Evolutionary conservation across 2,888 invertebrate genomes (phyloP).

Genomic region (Eulithis testata): DNA sequence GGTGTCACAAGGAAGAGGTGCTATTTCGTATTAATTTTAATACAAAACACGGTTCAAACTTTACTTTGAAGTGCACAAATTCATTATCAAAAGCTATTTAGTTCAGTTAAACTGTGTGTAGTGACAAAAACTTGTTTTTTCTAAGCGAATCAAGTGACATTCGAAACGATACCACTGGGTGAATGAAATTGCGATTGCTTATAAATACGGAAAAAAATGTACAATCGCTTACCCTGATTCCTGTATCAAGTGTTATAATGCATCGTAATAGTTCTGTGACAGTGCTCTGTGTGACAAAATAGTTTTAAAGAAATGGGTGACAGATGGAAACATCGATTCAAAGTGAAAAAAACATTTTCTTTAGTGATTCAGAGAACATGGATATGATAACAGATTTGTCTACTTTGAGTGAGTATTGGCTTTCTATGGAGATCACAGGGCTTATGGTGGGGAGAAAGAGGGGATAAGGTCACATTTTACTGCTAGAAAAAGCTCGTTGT

Average conservation of each 20-base stretch:
- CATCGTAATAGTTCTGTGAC: slow-evolving; percentile 36
- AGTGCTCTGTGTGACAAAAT: slow-evolving; percentile 48
- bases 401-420: slow-evolving; percentile 71
- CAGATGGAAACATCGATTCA: slow-evolving; percentile 75
- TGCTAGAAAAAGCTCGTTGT: slow-evolving; percentile 9
- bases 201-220: slow-evolving; percentile 68
- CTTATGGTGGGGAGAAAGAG: slow-evolving; percentile 18
- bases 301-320: slow-evolving; percentile 79
- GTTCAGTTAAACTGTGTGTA: slow-evolving; percentile 30
- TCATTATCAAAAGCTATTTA: slow-evolving; percentile 1
- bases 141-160: slow-evolving; percentile 34
- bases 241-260: slow-evolving; percentile 48
- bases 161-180: slow-evolving; percentile 42
- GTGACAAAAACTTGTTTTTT: slow-evolving; percentile 37
- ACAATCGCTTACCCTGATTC: slow-evolving; percentile 56
- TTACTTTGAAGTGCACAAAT: slow-evolving; percentile 18
- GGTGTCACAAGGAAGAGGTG: slow-evolving; percentile 48
- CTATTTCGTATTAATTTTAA: slow-evolving; percentile 36
- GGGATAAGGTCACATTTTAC: slow-evolving; percentile 19
- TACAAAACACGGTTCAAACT: slow-evolving; percentile 33
- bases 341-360: slow-evolving; percentile 72
- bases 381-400: slow-evolving; percentile 75
- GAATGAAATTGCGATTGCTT: slow-evolving; percentile 59
- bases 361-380: slow-evolving; percentile 64
- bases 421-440: slow-evolving; percentile 36